These are phyloP conservation scores for Philonicus albiceps DNA, from an alignment of 2,888 invertebrate genomes.

Conservation along the genomic window DNA sequence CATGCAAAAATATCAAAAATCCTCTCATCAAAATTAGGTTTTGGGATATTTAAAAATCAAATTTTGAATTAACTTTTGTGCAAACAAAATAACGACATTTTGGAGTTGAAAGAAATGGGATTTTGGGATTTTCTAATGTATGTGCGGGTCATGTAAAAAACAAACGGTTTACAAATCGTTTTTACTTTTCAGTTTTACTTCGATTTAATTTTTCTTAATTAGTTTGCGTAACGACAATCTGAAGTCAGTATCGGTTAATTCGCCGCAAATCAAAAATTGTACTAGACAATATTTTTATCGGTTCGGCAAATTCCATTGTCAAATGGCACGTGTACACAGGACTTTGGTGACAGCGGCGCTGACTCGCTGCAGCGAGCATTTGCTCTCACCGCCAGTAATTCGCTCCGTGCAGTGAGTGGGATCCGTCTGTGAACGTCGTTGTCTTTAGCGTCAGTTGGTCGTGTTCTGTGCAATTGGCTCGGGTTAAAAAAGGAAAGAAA, in stretches of 20 bases:
- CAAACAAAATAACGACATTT: no score
- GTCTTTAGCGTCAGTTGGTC: neutral
- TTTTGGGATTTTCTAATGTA: no score
- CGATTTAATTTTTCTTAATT: no score
- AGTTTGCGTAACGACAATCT: neutral
- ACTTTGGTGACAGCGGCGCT: neutral
- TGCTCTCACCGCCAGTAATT: neutral
- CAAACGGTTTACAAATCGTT: no score
- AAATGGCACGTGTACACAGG: neutral
- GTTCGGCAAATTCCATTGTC: neutral
- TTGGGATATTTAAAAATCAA: no score
- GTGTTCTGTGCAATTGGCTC: slow-evolving; percentile 33
- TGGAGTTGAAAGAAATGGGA: no score
- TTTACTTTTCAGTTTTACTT: no score
- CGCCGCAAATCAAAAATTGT: neutral
- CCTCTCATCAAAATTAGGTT: no score
- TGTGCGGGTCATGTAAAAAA: no score
- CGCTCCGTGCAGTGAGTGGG: neutral
- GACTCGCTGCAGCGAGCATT: neutral
- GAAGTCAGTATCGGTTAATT: neutral
- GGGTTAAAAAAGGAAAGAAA: neutral
- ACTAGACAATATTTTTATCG: neutral
- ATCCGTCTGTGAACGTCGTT: neutral
- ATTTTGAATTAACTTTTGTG: no score
- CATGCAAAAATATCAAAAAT: no score